Evolutionary conservation across 2,888 invertebrate species (phyloP).

Genomic region (Drosophila macrospina): DNA sequence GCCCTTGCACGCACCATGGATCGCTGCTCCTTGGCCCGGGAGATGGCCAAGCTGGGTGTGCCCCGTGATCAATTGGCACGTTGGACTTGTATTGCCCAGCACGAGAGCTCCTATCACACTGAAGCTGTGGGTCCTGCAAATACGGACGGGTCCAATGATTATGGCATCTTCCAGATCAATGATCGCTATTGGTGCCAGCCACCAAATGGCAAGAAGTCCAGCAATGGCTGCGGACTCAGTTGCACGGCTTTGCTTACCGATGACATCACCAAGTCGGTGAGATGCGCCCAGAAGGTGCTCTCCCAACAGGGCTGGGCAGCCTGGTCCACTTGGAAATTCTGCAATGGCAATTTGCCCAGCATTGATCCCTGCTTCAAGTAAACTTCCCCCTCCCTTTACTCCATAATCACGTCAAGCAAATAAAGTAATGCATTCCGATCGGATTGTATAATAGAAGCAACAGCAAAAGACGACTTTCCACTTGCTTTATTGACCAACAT

Average conservation of each 20-base stretch:
- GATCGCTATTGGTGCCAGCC: constrained; percentile 80
- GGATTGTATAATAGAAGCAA: constrained; percentile 38
- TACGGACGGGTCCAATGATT: constrained; percentile 85
- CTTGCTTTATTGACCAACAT: constrained; percentile 54
- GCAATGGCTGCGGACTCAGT: constrained; percentile 68
- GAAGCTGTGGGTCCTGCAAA: constrained; percentile 85
- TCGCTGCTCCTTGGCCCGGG: constrained; percentile 75
- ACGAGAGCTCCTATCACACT: constrained; percentile 83
- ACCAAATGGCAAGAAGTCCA: constrained; percentile 47
- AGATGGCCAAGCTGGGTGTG: constrained; percentile 73
- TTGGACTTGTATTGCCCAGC: constrained; percentile 79
- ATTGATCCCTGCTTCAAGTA: constrained; percentile 67
- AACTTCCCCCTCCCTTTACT: neutral
- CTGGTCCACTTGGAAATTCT: constrained; percentile 74
- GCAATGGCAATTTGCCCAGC: constrained; percentile 60
- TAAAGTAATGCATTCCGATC: constrained; percentile 6
- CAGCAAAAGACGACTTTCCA: constrained; percentile 39
- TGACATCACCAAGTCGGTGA: constrained; percentile 66
- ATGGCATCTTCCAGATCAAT: constrained; percentile 83
- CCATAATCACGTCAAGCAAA: neutral
- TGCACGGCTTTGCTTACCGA: constrained; percentile 70
- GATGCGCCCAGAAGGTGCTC: constrained; percentile 70
- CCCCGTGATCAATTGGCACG: constrained; percentile 64
- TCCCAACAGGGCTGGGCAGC: constrained; percentile 73
- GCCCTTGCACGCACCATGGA: constrained; percentile 57